These are phyloP conservation scores for Quadriops clusia DNA, from an alignment of 2,888 invertebrate species.

Conservation along the genomic window DNA sequence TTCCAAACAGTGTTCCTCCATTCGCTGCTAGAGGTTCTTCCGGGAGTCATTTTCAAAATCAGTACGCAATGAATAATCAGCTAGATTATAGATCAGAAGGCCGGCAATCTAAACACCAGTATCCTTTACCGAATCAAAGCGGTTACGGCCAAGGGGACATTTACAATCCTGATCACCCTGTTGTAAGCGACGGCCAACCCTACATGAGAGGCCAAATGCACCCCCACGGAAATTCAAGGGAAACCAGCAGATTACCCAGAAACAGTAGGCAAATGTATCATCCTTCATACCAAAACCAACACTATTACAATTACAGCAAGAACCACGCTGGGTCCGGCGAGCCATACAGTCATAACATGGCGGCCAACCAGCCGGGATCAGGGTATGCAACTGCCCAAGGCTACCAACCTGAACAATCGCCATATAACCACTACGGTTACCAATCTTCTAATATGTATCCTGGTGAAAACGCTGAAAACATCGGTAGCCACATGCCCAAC, in stretches of 20 bases:
- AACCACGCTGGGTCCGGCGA: constrained; percentile 31
- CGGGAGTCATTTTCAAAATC: constrained; percentile 31
- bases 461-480: constrained; percentile 26
- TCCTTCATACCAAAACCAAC: constrained; percentile 38
- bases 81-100: constrained; percentile 29
- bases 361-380: constrained; percentile 24
- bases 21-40: constrained; percentile 44
- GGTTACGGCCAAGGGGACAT: constrained; percentile 28
- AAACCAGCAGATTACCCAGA: constrained; percentile 18
- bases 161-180: constrained; percentile 35
- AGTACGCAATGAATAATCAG: constrained; percentile 32
- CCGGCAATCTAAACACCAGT: constrained; percentile 25
- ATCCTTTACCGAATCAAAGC: constrained; percentile 25
- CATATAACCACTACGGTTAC: constrained; percentile 33
- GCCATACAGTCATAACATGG: constrained; percentile 24
- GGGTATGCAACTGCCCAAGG: constrained; percentile 31
- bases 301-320: constrained; percentile 42
- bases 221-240: constrained; percentile 19
- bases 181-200: constrained; percentile 28
- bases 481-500: constrained; percentile 22
- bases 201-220: constrained; percentile 29
- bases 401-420: constrained; percentile 28
- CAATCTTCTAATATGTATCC: constrained; percentile 29
- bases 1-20: constrained; percentile 47
- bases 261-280: constrained; percentile 35